Base-by-base conservation (phyloP, 2,888 invertebrate species). In the Hypena proboscidalis region DNA sequence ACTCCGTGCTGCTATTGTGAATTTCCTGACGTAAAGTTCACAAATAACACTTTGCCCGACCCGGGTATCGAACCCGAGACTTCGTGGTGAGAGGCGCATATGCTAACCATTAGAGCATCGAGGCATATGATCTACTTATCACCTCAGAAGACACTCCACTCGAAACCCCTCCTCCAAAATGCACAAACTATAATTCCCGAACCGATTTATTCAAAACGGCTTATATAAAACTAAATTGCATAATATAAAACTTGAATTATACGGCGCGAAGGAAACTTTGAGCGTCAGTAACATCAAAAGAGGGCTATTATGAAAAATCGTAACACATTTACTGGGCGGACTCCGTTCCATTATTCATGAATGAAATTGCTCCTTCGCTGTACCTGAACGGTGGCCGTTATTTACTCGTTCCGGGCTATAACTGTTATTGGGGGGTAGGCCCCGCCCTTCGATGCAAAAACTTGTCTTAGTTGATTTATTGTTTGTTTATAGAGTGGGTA, bases 221-320 rank as follows among this genome's bases (percentile, higher is more conserved):
- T 54, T 68, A 77, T 68, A 77, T 80, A 80, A 80, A 80, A 81
- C 74, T 78, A 82, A 86, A 86, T 80, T 77, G 81, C 74, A 75
- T 75, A 77, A 76, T 72, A 70, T 72, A 71, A 74, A 69, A 77
- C 73, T 74, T 71, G 67, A 74, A 77, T 79, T 77, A 83, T 79
- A 60, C 70, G 47, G 31, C 45, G 47, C 56, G 55, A 44, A 56
- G 54, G 49, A 47, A 53, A 55, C 58, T 66, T 45, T 50, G 67
- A 66, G 60, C 66, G 48, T 58, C 69, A 55, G 39, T 44, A 74
- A 80, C 81, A 81, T 85, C 85, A 85, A 85, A 82, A 79, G 80
- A 72, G 56, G 74, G 82, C 81, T 85, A 89, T 88, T 90, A 90
- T 88, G 89, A 90, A 89, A 89, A 90, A 89, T 89, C 87, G 86